Evolutionary conservation across 2,888 invertebrate genomes (phyloP), one percentile per base, ranked within the genome.

Genomic region (Oxyteleia sp.): DNA sequence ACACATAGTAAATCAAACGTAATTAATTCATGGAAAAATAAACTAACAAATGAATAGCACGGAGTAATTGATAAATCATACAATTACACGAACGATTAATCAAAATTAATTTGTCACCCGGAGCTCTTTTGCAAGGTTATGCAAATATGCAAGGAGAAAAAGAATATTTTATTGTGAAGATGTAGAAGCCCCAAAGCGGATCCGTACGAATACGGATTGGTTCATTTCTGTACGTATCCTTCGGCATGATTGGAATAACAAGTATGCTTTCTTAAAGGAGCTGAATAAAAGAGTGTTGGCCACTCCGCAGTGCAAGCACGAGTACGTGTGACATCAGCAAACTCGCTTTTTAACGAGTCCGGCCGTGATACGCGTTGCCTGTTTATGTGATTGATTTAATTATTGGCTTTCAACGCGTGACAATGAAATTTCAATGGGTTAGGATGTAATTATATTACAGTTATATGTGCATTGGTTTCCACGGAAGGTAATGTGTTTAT

Each of bases 191-290:
- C 76, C 53, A 68, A 64, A 68, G 76, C 76, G 51, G 76, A 78
- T 78, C 59, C 32, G 45, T 18, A 51, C 45, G 76, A 78, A 78
- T 78, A 69, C 69, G 69, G 61, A 78, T 78, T 78, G 78, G 78
- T 69, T 78, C 78, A 69, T 78, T 78, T 78, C 78, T 69, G 61
- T 53, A 45, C 15, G 68, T 68, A 61, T 76, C 76, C 75, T 66
- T 66, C 66, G 59, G 75, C 75, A 66, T 66, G 75, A 59, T 66
- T 76, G 66, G 75, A 76, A 76, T 76, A 66, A 66, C 57, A 66
- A 76, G 66, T 66, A 66, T 32, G 57, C 59, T 57, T 63, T 68
- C 68, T 76, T 57, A 59, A 49, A 68, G 51, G 51, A 51, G 43
- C 26, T 68, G 59, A 68, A 68, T 59, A 76, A 66, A 76, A 68